Conservation (phyloP, 2,797 vertebrate species). For the Prionace glauca region DNA sequence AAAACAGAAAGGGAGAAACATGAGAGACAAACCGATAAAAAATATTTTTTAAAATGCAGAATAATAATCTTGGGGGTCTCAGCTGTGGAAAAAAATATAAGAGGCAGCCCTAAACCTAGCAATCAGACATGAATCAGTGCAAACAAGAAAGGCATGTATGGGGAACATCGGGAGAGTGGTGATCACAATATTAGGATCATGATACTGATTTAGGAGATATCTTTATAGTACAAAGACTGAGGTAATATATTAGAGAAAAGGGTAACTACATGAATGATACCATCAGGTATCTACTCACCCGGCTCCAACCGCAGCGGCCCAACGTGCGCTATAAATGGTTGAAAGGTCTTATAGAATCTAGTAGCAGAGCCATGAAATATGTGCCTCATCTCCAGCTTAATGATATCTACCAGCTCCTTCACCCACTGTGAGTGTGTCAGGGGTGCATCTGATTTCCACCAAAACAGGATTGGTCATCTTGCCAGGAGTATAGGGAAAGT, state of each 20-base stretch:
- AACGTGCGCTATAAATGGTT: too few relatives aligned
- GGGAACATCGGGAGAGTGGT: neutral
- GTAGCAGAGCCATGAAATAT: too few relatives aligned
- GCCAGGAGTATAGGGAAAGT: too few relatives aligned
- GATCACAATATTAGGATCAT: neutral
- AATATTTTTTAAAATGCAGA: neutral
- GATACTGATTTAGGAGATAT: neutral
- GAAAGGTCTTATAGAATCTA: too few relatives aligned
- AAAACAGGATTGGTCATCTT: too few relatives aligned
- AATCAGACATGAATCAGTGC: neutral
- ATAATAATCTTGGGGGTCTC: neutral
- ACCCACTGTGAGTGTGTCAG: too few relatives aligned
- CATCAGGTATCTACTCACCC: too few relatives aligned
- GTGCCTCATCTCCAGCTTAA: too few relatives aligned
- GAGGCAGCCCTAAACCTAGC: neutral
- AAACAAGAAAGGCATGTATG: neutral
- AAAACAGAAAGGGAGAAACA: neutral
- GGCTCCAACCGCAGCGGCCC: too few relatives aligned
- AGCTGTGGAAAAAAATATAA: neutral
- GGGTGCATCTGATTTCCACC: too few relatives aligned
- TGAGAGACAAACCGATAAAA: neutral
- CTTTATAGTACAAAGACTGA: neutral
- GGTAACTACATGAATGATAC: too few relatives aligned
- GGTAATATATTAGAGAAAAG: neutral
- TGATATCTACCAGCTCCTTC: too few relatives aligned